Conservation (phyloP, 1,140 invertebrate genomes). For the Drosophila cardini region DNA sequence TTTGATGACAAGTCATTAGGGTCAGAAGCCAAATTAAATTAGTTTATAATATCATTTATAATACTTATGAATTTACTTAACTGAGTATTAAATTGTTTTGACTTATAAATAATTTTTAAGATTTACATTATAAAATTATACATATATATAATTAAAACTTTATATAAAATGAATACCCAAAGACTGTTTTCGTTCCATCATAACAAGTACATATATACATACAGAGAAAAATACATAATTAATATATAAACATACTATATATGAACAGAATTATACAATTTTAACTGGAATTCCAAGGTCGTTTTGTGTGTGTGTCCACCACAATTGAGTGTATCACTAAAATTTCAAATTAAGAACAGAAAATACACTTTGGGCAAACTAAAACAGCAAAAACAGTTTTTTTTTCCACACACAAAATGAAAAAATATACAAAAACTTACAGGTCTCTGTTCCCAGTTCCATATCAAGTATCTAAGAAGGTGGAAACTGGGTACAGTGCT, state of each 20-base stretch:
- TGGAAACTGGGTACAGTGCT: background rate
- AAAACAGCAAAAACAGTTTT: slow-evolving; percentile 23
- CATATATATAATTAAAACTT: slow-evolving; percentile 70
- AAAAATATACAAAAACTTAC: slow-evolving; percentile 10
- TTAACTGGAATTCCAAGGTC: slow-evolving; percentile 63
- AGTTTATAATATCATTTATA: slow-evolving; percentile 29
- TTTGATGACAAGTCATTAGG: slow-evolving; percentile 49
- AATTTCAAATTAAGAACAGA: slow-evolving; percentile 35
- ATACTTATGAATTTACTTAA: slow-evolving; percentile 44
- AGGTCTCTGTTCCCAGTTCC: background rate
- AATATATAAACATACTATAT: slow-evolving; percentile 58
- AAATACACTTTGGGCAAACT: slow-evolving; percentile 20
- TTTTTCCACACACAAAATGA: slow-evolving; percentile 28
- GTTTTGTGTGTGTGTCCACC: slow-evolving; percentile 36
- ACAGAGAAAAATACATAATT: slow-evolving; percentile 54
- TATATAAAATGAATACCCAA: slow-evolving; percentile 84
- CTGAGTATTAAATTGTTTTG: slow-evolving; percentile 47
- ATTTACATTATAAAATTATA: slow-evolving; percentile 56
- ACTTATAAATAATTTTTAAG: slow-evolving; percentile 59
- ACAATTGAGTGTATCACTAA: slow-evolving; percentile 54
- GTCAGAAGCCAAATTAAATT: slow-evolving; percentile 43
- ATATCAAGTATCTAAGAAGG: no score
- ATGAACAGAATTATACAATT: slow-evolving; percentile 62
- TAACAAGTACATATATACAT: slow-evolving; percentile 77
- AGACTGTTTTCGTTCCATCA: slow-evolving; percentile 85